Conservation (phyloP, 2,888 invertebrate genomes). For the Nomada ferruginata region DNA sequence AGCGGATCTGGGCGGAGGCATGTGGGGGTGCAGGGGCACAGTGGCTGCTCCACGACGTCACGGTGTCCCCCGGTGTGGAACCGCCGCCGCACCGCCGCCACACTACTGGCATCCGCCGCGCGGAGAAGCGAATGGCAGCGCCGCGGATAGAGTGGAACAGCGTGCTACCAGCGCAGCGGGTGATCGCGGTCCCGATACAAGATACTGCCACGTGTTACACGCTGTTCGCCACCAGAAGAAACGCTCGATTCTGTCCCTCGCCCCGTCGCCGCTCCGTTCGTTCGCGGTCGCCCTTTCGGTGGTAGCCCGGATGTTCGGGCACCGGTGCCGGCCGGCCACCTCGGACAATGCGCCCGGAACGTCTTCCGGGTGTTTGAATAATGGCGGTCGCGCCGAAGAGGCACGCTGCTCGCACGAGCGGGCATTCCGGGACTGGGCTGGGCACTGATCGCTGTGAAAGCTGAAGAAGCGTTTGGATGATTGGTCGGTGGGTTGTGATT, state of each 20-base stretch:
- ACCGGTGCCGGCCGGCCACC: slow-evolving; percentile 29
- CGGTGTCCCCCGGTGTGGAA: slow-evolving; percentile 51
- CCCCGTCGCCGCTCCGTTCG: slow-evolving; percentile 31
- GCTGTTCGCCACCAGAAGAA: slow-evolving; percentile 83
- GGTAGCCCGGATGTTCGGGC: slow-evolving; percentile 57
- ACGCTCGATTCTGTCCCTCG: slow-evolving; percentile 63
- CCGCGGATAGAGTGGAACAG: slow-evolving; percentile 76
- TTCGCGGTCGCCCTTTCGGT: slow-evolving; percentile 48
- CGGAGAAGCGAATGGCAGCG: slow-evolving; percentile 67
- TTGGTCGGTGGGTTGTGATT: too few species aligned
- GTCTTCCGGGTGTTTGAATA: slow-evolving; percentile 59
- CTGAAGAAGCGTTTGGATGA: too few species aligned
- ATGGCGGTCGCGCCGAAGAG: slow-evolving; percentile 1
- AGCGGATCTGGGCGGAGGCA: slow-evolving; percentile 57
- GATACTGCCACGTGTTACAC: slow-evolving; percentile 84
- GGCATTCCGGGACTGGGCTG: background rate
- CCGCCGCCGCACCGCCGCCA: slow-evolving; percentile 58
- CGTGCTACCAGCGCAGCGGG: slow-evolving; percentile 82
- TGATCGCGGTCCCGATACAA: slow-evolving; percentile 82
- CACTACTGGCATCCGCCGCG: slow-evolving; percentile 66
- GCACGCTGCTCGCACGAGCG: slow-evolving; percentile 20
- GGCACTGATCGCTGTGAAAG: too few species aligned
- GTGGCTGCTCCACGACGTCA: slow-evolving; percentile 52
- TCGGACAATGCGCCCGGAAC: slow-evolving; percentile 47
- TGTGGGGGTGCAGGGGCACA: slow-evolving; percentile 59